Evolutionary conservation across 2,797 vertebrate genomes (phyloP).

Genomic region (Cossypha caffra): DNA sequence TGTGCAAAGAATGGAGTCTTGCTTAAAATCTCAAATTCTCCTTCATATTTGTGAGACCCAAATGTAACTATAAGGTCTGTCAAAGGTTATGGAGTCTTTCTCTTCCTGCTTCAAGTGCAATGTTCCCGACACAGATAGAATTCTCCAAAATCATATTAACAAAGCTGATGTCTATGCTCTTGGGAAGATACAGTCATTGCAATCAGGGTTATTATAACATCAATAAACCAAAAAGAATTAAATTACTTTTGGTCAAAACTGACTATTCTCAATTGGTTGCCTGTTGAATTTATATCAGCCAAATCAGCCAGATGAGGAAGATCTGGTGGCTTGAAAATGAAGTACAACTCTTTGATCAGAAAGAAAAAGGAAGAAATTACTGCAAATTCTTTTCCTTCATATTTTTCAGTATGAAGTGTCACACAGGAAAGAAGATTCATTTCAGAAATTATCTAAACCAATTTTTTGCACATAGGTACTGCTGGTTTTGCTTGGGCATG

Average conservation of each 20-base stretch:
- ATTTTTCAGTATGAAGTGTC: neutral
- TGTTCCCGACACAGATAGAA: neutral
- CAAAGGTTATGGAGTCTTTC: neutral
- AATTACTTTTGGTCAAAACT: slow-evolving; percentile 1
- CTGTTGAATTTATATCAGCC: neutral
- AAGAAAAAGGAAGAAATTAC: neutral
- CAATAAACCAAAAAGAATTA: neutral
- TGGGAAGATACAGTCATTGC: neutral
- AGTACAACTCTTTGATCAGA: neutral
- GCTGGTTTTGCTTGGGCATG: neutral
- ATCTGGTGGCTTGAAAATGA: neutral
- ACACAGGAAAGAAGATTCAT: neutral
- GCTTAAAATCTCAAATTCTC: neutral
- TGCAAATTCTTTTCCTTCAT: neutral
- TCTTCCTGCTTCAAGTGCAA: neutral
- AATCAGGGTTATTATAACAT: neutral
- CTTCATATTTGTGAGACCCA: neutral
- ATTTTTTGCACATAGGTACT: neutral
- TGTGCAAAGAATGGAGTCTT: neutral
- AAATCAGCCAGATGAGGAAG: neutral
- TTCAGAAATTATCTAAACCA: neutral
- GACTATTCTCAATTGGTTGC: neutral
- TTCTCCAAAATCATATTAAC: neutral
- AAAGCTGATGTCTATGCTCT: neutral
- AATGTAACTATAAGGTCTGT: neutral